These are phyloP conservation scores for Cyrtodaria siliqua DNA, from an alignment of 2,888 invertebrate species.

Conservation along the genomic window DNA sequence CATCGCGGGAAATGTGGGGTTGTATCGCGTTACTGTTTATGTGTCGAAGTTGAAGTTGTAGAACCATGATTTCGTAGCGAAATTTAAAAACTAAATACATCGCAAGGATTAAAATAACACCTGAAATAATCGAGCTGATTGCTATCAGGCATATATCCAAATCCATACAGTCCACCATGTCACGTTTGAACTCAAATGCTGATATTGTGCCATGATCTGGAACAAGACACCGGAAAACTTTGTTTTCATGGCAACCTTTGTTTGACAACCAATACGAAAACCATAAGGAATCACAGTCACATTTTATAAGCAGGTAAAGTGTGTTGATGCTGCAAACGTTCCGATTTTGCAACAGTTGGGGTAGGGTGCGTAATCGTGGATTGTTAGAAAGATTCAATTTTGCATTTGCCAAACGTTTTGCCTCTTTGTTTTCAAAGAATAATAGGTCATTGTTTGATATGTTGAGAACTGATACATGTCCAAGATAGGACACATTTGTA, in stretches of 20 bases:
- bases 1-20: conserved; percentile 27
- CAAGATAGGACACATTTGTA: conserved; percentile 9
- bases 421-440: conserved; percentile 6
- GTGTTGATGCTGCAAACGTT: conserved; percentile 23
- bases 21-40: neutral
- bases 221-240: conserved; percentile 16
- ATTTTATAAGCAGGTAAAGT: conserved; percentile 15
- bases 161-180: conserved; percentile 6
- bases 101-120: conserved; percentile 9
- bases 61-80: conserved; percentile 36
- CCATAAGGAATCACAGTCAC: conserved; percentile 35
- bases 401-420: conserved; percentile 14
- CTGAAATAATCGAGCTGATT: neutral
- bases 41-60: conserved; percentile 9
- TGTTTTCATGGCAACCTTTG: neutral
- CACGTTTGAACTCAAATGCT: conserved; percentile 7
- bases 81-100: neutral
- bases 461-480: conserved; percentile 15
- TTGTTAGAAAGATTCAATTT: conserved; percentile 30
- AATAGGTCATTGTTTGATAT: conserved; percentile 25
- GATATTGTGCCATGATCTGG: conserved; percentile 10
- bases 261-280: conserved; percentile 26
- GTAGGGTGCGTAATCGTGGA: conserved; percentile 12
- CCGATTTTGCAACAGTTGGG: conserved; percentile 28
- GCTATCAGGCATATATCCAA: neutral